phyloP scores from a whole-genome alignment of 2,888 invertebrate genomes.

The Macrostomum cliftonense region DNA sequence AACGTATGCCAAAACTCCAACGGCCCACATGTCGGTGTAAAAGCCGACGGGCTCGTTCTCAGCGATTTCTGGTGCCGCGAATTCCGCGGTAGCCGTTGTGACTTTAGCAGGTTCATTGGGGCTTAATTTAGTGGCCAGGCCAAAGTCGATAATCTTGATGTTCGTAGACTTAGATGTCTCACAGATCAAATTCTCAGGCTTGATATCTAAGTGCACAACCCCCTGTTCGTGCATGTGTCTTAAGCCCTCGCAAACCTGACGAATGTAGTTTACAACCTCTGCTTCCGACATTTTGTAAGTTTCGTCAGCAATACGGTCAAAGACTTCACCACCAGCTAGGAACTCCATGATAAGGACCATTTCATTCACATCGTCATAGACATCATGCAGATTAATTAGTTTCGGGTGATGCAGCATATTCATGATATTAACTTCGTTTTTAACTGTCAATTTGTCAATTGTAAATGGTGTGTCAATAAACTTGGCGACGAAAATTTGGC shows the following conservation, averaged over 20 bases:
- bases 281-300: slow-evolving; percentile 96
- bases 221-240: slow-evolving; percentile 98
- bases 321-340: slow-evolving; percentile 90
- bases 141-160: slow-evolving; percentile 95
- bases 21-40: slow-evolving; percentile 99
- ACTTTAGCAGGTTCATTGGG: slow-evolving; percentile 97
- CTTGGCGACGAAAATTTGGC: slow-evolving; percentile 93
- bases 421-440: slow-evolving; percentile 95
- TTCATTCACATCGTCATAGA: slow-evolving; percentile 95
- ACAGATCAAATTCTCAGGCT: slow-evolving; percentile 98
- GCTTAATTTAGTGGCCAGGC: slow-evolving; percentile 88
- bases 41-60: slow-evolving; percentile 98
- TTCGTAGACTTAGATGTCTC: slow-evolving; percentile 81
- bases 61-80: slow-evolving; percentile 96
- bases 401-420: slow-evolving; percentile 91
- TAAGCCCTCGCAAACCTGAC: slow-evolving; percentile 90
- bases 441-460: slow-evolving; percentile 84
- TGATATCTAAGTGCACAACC: slow-evolving; percentile 73
- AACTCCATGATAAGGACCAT: slow-evolving; percentile 98
- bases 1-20: slow-evolving; percentile 88
- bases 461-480: slow-evolving; percentile 62
- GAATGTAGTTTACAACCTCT: slow-evolving; percentile 95
- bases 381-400: slow-evolving; percentile 89
- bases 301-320: slow-evolving; percentile 92
- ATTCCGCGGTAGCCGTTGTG: slow-evolving; percentile 95